Conservation (phyloP, 2,888 invertebrate genomes). For the Ochropacha duplaris region DNA sequence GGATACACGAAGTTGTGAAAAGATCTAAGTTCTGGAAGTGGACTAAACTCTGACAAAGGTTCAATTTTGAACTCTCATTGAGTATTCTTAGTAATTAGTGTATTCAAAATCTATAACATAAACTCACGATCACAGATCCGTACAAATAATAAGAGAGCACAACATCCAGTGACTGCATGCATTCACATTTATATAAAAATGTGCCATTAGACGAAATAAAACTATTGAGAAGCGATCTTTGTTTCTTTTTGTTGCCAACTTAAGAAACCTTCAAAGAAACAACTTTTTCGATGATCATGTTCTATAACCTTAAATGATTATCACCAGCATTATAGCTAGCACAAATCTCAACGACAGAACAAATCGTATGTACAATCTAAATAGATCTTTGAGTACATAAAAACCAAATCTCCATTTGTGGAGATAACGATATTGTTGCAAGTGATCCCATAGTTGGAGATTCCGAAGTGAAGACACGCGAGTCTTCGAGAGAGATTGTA, state of each 20-base stretch:
- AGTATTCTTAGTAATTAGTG: constrained; percentile 28
- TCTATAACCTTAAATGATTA: neutral
- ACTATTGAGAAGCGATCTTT: neutral
- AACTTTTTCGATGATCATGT: neutral
- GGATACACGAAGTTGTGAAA: constrained; percentile 5
- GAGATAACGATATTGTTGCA: constrained; percentile 64
- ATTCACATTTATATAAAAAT: neutral
- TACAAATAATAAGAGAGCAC: constrained; percentile 8
- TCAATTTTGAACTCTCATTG: constrained; percentile 13
- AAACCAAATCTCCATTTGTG: constrained; percentile 73
- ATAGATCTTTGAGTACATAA: constrained; percentile 30
- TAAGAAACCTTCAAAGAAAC: neutral
- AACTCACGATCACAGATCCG: constrained; percentile 12
- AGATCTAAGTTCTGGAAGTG: constrained; percentile 21
- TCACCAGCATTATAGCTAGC: constrained; percentile 22
- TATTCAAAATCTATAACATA: constrained; percentile 18
- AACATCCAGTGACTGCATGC: constrained; percentile 7
- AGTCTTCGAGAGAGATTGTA: neutral
- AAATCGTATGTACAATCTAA: constrained; percentile 39
- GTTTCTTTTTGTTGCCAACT: neutral
- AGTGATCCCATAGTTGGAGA: constrained; percentile 56
- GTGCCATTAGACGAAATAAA: neutral
- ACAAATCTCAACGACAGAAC: constrained; percentile 15
- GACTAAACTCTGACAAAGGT: constrained; percentile 19
- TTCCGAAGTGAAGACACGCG: constrained; percentile 15